A percentile compares a stretch with the other conserved stretches of the same genome.
Evolutionary conservation across 2,113 vertebrate species (phyloP).

Genomic region (Equus quagga): DNA sequence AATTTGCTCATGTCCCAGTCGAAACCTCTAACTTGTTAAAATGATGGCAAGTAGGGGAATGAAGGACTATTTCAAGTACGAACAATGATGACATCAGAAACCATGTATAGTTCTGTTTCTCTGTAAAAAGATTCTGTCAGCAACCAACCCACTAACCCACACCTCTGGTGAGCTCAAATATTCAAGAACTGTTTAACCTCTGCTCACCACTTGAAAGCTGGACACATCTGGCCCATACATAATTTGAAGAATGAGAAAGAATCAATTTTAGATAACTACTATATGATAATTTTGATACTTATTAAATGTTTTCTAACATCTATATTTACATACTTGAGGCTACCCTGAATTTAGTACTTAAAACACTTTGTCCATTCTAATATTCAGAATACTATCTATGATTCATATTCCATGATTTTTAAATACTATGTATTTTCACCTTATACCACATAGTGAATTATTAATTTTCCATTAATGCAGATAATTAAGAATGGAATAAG

Average conservation of each 20-base stretch:
- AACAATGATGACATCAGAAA: not conserved
- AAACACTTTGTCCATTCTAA: not conserved
- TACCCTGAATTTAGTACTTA: conserved; percentile 9
- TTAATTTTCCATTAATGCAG: conserved; percentile 36
- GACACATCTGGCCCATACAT: not conserved
- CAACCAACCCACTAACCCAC: not conserved
- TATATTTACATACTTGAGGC: not conserved
- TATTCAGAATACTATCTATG: not conserved
- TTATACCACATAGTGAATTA: not conserved
- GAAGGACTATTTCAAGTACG: not conserved
- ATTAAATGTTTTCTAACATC: not conserved
- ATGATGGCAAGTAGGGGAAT: not conserved
- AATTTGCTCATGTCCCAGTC: not conserved
- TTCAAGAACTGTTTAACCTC: not conserved
- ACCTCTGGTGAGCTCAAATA: not conserved
- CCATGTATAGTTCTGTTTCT: not conserved
- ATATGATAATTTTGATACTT: not conserved
- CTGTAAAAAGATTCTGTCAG: not conserved
- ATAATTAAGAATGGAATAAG: not conserved
- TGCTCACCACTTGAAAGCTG: not conserved
- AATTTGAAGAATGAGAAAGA: not conserved
- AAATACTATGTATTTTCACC: conserved; percentile 26
- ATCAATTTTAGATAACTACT: not conserved
- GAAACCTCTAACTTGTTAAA: not conserved
- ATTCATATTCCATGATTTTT: not conserved